A percentile compares a stretch with the other conserved stretches of the same genome.
Evolutionary conservation across 2,797 vertebrate genomes (phyloP).

Genomic region (Avahi laniger): DNA sequence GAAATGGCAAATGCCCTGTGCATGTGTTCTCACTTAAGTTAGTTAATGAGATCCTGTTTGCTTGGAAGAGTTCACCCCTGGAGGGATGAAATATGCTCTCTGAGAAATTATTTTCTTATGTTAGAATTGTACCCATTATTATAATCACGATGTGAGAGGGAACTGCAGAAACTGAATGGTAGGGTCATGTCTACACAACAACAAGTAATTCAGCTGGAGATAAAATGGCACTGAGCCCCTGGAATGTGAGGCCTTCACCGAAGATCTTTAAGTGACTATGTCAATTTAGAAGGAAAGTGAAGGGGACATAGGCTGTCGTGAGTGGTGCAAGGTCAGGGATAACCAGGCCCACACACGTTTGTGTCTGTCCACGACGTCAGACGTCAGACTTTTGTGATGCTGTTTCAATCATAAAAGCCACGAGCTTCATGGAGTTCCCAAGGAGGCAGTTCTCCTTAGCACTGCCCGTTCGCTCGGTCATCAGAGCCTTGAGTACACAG

Average conservation of each 20-base stretch:
- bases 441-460: not conserved
- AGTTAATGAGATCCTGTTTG: slow-evolving; percentile 57
- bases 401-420: not conserved
- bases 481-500: not conserved
- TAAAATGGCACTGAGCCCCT: not conserved
- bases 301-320: not conserved
- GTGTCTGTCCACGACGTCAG: not conserved
- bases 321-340: not conserved
- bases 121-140: slow-evolving; percentile 24
- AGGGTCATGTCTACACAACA: not conserved
- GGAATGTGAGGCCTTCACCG: not conserved
- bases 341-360: not conserved
- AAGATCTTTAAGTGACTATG: not conserved
- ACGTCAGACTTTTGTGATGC: not conserved
- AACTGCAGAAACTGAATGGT: not conserved
- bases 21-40: not conserved
- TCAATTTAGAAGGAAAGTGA: slow-evolving; percentile 13
- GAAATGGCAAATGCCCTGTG: not conserved
- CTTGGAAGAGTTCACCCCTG: not conserved
- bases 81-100: not conserved
- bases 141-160: not conserved
- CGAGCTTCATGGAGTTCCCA: not conserved
- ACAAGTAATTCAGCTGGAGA: not conserved
- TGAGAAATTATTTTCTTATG: slow-evolving; percentile 39
- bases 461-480: not conserved